phyloP scores from a whole-genome alignment of 2,888 invertebrate genomes.

The Drepanosiphum platanoidis region DNA sequence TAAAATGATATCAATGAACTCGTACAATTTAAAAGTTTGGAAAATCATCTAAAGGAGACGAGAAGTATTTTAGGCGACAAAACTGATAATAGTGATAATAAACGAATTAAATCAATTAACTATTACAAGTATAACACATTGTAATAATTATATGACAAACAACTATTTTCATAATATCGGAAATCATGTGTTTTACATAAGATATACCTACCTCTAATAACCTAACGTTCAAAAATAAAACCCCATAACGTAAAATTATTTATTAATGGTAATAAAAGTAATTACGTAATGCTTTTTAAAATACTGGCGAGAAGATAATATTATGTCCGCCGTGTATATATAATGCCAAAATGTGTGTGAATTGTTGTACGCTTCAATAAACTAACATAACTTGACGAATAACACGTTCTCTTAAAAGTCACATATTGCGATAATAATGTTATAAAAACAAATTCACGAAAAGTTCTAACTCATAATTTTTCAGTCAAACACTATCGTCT shows the following conservation, averaged over 20 bases:
- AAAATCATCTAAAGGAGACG: too few species aligned
- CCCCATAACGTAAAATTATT: neutral
- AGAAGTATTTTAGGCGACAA: neutral
- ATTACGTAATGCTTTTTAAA: constrained; percentile 29
- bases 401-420: constrained; percentile 28
- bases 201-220: neutral
- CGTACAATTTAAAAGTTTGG: neutral
- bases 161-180: neutral
- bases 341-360: constrained; percentile 16
- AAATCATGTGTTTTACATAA: neutral
- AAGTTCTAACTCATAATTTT: neutral
- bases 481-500: neutral
- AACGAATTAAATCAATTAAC: neutral
- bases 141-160: neutral
- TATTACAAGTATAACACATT: neutral
- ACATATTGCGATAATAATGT: constrained; percentile 20
- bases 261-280: neutral
- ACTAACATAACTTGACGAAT: constrained; percentile 33
- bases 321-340: neutral
- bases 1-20: constrained; percentile 16
- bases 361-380: constrained; percentile 28
- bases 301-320: neutral
- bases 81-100: neutral
- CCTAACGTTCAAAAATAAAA: neutral
- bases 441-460: constrained; percentile 14